Base-by-base conservation (phyloP, 2,888 invertebrate genomes). In the Clivina fossor region DNA sequence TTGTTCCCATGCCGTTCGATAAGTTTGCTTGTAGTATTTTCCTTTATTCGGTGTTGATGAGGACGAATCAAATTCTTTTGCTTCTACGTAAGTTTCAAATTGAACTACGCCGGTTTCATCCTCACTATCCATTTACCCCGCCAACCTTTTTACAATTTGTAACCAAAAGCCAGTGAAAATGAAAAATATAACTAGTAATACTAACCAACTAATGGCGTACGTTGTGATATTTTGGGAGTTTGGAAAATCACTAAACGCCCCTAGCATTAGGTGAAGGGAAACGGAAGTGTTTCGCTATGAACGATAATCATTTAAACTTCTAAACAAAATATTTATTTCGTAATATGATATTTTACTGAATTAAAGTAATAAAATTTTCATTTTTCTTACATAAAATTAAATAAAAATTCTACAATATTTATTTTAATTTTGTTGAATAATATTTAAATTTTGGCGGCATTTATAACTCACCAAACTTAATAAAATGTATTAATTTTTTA, bases 1-100 rank as follows among this genome's bases (percentile, higher is more conserved):
- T 60, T 72, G 71, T 66, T 81, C 81, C 81, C 81, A 80, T 60
- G 80, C 80, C 61, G 76, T 74, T 13, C 81, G 72, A 63, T 81
- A 80, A 1, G 79, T 76, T 66, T 80, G 81, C 56, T 79, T 80
- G 60, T 80, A 80, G 65, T 74, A 75, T 66, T 71, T 72, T 24
- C 70, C 68, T 63, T 66, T 66, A 46, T 46, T 54, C 20, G 54
- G 46, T 19, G 50, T 40, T 37, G 54, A 26, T 9, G 46, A 37
- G 8, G 44, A 13, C 5, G 18, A 9, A 4, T 53, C 53, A 44
- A 24, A 53, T 18, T 44, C 53, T 18, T 53, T 53, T 2, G 46
- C 11, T 19, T 54, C 54, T 1, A 46, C 46, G n/a, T 35, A 54
- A 41, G 51, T 22, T 19, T 46, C 54, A 44, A 54, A 54, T 28